Base-by-base conservation (phyloP, 2,888 invertebrate species). In the Anoncus sp. region DNA sequence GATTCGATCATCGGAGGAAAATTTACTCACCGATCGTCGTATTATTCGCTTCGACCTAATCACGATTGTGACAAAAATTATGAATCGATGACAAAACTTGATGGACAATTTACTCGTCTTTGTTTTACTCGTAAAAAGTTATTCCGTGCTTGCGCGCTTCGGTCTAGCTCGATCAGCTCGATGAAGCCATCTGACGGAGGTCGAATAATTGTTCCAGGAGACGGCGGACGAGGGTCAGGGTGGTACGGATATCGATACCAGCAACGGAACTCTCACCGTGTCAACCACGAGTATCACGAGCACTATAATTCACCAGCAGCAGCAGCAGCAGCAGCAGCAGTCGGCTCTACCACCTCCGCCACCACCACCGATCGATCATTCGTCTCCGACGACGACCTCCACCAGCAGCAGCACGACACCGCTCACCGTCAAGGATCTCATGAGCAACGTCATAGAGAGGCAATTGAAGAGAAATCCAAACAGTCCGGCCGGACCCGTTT, bases 161-260 rank as follows among this genome's bases (percentile, higher is more conserved):
- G 43, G 38, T 70, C 66, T 67, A 67, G 75, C 81, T 81, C 75
- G 77, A 83, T 82, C 80, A 72, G 83, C 80, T 77, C 82, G 86
- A 87, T 87, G 87, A 90, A 85, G 85, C 89, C 87, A 88, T 90
- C 90, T 90, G 91, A 90, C 90, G 90, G 90, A 91, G 90, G 88
- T 88, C 82, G 85, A 84, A 80, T 83, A 85, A 84, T 89, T 89
- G 89, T 90, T 90, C 86, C 90, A 91, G 60, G 96, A 96, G 92
- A 98, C 97, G 81, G 98, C 98, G 60, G 98, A 98, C 90, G 98
- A 98, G 92, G 97, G 93, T 83, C 94, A 94, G 89, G 92, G 92
- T 81, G 91, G 91, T 78, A 87, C 90, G 81, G 93, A 92, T 83
- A 83, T 90, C 77, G 91, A 91, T 40, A 88, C 86, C 82, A 85